Conservation (phyloP, 1,140 invertebrate genomes). For the Eurosta solidaginis region DNA sequence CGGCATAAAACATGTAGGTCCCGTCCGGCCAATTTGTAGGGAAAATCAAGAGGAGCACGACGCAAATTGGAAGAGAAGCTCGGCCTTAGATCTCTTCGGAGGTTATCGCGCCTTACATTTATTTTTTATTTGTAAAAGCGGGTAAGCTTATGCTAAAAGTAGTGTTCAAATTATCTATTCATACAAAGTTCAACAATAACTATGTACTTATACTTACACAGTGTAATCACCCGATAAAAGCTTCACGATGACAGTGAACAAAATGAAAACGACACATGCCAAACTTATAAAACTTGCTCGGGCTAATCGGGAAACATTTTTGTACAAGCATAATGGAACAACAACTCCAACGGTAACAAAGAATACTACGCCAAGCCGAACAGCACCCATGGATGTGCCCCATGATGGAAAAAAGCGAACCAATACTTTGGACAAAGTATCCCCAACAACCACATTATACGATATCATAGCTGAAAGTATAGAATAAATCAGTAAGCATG, state of each 20-base stretch:
- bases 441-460: conserved; percentile 89
- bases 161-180: too few relatives aligned
- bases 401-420: conserved; percentile 64
- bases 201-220: conserved; percentile 59
- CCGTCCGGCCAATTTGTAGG: too few relatives aligned
- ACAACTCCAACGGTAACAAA: conserved; percentile 75
- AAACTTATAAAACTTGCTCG: conserved; percentile 81
- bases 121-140: too few relatives aligned
- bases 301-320: conserved; percentile 77
- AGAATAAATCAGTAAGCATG: conserved; percentile 32
- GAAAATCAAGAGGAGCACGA: too few relatives aligned
- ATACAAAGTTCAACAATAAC: too few relatives aligned
- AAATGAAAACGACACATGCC: conserved; percentile 75
- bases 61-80: too few relatives aligned
- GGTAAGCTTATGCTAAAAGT: too few relatives aligned
- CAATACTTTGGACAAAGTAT: conserved; percentile 85
- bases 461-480: conserved; percentile 81
- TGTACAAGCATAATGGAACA: conserved; percentile 81
- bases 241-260: conserved; percentile 67
- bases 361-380: conserved; percentile 78
- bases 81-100: too few relatives aligned
- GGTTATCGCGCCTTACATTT: too few relatives aligned
- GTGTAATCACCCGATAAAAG: conserved; percentile 66
- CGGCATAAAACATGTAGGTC: too few relatives aligned
- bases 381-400: conserved; percentile 64